Evolutionary conservation across 2,888 invertebrate species (phyloP), one percentile per base, ranked within the genome.

Genomic region (Saturnia japonica): DNA sequence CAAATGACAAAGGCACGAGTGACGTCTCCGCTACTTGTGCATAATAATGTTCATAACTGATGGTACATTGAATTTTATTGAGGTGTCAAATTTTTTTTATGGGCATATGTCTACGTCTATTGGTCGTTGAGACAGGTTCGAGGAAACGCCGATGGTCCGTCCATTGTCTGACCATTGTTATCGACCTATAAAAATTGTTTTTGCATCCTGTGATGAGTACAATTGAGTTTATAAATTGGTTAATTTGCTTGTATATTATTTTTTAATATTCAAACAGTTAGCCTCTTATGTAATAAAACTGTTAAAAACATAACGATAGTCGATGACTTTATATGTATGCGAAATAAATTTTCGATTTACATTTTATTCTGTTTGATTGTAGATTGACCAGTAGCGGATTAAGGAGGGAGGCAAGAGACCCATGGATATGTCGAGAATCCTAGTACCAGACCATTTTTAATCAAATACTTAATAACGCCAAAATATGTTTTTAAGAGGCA

Each of bases 181-280:
- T 60, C 72, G 72, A 74, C 86, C 84, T 83, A 85, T 84, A 76
- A 80, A 79, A 76, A 71, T 69, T 45, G 71, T 71, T 71, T 70
- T 60, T 12, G 73, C 77, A 83, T 88, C 87, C 88, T 86, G 87
- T 73, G 73, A 54, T 72, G 75, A 73, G 76, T 73, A 76, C 81
- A 77, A 78, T 80, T 74, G 70, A 69, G 88, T 78, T 72, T 89
- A 74, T 76, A 88, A 89, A 89, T 89, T 76, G 83, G 76, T 83
- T 85, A 77, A 88, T 89, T 89, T 70, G 34, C 54, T 54, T 54
- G 51, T 66, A 70, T 43, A 70, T 70, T 19, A n/a, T 62, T 69
- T 28, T 54, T 68, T 42, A 68, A 47, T 42, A 64, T 71, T 71
- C 68, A 70, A 69, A 70, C 69, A 66, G 25, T 34, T 60, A 54